Evolutionary conservation across 2,113 vertebrate genomes (phyloP).

Genomic region (Ammodytes marinus): DNA sequence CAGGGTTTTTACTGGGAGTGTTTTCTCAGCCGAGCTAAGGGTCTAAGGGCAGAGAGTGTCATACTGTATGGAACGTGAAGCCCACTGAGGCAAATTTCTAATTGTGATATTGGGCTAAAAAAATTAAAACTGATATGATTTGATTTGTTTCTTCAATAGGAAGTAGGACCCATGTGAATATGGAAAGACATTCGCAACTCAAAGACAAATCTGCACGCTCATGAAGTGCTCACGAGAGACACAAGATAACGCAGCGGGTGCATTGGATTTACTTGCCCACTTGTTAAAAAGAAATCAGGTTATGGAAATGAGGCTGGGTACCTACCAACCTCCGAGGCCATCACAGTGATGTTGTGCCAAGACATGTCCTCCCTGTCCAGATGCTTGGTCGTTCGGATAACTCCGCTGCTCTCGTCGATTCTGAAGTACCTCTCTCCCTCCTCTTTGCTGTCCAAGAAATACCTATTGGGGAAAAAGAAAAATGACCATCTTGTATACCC

Average conservation of each 20-base stretch:
- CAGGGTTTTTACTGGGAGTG: too few relatives aligned
- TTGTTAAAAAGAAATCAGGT: constrained; percentile 1
- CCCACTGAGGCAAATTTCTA: too few relatives aligned
- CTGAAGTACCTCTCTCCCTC: constrained; percentile 89
- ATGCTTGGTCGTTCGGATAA: constrained; percentile 89
- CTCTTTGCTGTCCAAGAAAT: constrained; percentile 88
- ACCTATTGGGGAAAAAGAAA: constrained; percentile 80
- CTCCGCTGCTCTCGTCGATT: constrained; percentile 90
- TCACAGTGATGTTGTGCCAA: constrained; percentile 96
- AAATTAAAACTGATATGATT: not conserved
- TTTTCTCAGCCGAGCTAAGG: too few relatives aligned
- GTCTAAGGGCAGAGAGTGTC: too few relatives aligned
- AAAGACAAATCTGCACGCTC: not conserved
- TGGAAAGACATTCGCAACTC: not conserved
- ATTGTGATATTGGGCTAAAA: too few relatives aligned
- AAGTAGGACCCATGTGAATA: not conserved
- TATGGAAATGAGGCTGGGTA: constrained; percentile 43
- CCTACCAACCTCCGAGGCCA: constrained; percentile 95
- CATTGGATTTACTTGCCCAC: not conserved
- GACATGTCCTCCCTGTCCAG: constrained; percentile 93
- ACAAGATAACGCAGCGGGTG: constrained; percentile 1
- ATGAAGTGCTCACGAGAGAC: not conserved
- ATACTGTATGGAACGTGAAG: too few relatives aligned
- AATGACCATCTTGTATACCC: not conserved
- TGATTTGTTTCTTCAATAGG: not conserved